Evolutionary conservation across 2,888 invertebrate species (phyloP), one percentile per base, ranked within the genome.

Genomic region (Liodrosophila aerea): DNA sequence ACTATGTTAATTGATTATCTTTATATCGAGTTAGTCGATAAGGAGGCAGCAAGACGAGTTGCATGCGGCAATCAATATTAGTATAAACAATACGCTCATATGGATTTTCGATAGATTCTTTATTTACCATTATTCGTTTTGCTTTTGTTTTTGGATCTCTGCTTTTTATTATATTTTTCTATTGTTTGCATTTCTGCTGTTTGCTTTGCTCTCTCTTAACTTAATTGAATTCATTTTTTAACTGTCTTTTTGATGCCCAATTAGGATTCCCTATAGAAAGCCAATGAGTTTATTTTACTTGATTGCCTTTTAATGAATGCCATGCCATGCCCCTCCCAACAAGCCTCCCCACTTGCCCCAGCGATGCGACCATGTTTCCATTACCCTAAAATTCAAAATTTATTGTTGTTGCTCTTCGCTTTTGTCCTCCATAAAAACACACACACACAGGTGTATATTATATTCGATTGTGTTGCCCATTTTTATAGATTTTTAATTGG

Each of bases 261-360:
- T 80, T 83, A 82, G 76, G 83, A 80, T 76, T 68, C 73, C 56
- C 52, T 60, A 80, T 77, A 76, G 77, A 80, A 77, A 83, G 68
- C 54, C 77, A 83, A 80, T 77, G 81, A 71, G 81, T 80, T 78
- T 83, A 83, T 78, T 78, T 83, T 49, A 59, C 68, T 80, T 83
- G 71, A 77, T 80, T 68, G 74, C 16, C 49, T 73, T 71, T 78
- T 78, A 73, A 80, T 83, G 71, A 78, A 80, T 64, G 71, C 62
- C 53, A 43, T 66, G 36, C 11, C 9, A 15, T 15, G n/a, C 13
- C 8, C 12, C 11, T 9, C 13, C 13, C 4, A 27, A 37, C 15
- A 34, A 22, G 27, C 7, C 40, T 33, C 4, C 11, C 1, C 2
- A 22, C 33, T 33, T 1, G 8, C n/a, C 8, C 0, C 12, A 4